A percentile compares a stretch with the other conserved stretches of the same genome.
Evolutionary conservation across 2,888 invertebrate genomes (phyloP).

Genomic region (Heterodera filipjevi): DNA sequence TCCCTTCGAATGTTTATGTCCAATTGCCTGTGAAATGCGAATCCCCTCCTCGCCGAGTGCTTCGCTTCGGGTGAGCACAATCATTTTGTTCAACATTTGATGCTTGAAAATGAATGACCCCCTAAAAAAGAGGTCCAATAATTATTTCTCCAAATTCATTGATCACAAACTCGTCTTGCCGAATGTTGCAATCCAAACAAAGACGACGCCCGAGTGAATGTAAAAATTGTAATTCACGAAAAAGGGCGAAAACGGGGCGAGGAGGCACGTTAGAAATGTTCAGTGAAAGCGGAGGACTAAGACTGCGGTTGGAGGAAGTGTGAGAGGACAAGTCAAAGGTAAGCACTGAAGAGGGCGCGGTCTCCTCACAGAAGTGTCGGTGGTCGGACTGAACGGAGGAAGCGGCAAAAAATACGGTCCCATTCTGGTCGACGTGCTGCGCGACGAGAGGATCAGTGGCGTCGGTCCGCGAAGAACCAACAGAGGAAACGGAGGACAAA

Average conservation of each 20-base stretch:
- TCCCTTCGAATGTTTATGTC: no score
- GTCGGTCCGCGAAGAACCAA: neutral
- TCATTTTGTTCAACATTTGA: neutral
- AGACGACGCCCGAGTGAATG: neutral
- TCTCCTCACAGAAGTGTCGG: neutral
- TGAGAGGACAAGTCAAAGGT: neutral
- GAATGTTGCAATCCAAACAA: neutral
- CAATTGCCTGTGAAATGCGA: slow-evolving; percentile 1
- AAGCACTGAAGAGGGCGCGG: neutral
- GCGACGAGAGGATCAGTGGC: neutral
- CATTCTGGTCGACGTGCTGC: neutral
- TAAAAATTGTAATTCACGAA: neutral
- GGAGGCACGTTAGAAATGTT: no score
- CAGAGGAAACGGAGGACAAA: neutral
- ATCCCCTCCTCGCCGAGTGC: neutral
- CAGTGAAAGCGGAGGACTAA: neutral
- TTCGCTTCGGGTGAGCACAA: slow-evolving; percentile 11
- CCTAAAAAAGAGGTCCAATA: neutral
- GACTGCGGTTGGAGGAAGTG: neutral
- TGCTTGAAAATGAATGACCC: neutral
- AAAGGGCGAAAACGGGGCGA: neutral
- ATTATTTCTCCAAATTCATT: neutral
- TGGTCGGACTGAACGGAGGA: neutral
- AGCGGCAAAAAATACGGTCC: neutral
- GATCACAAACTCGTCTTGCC: neutral